Base-by-base conservation (phyloP, 2,888 invertebrate genomes). In the Plutella xylostella region DNA sequence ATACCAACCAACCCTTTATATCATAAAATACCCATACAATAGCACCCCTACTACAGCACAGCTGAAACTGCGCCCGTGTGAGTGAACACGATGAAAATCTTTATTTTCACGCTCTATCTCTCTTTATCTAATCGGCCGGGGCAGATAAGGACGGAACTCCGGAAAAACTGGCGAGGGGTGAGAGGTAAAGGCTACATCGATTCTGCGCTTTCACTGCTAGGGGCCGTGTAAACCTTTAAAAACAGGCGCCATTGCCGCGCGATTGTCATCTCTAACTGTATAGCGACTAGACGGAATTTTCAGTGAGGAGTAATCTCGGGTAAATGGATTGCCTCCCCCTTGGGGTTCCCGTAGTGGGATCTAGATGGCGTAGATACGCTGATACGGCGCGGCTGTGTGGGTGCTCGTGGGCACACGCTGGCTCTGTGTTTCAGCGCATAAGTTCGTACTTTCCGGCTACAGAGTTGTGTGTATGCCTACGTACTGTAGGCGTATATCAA, bases 81-180 rank as follows among this genome's bases (percentile, higher is more conserved):
- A 69, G 83, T 82, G 79, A 78, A 82, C 82, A 82, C 83, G 83
- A 82, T 83, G 83, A 83, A 83, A 83, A 83, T 83, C 83, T 83
- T 83, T 83, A 83, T 83, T 83, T 83, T 83, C 80, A 83, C 82
- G 82, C 82, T 83, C 77, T 83, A 83, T 83, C 83, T 83, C 75
- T 83, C 83, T 79, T 83, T 83, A 83, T 83, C 82, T 83, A 83
- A 83, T 83, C 82, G 77, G 75, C 58, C 58, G 68, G 69, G 80
- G 73, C 79, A 73, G 82, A 83, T 83, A 83, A 83, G 82, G 83
- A 83, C 80, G 72, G 82, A 80, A 68, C 72, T 72, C 76, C 78
- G 80, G 83, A 83, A 83, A 83, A 83, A 83, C 82, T 79, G 80
- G 72, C 61, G 82, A 74, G 80, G 80, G 74, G 72, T 59, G 80